Evolutionary conservation across 2,888 invertebrate genomes (phyloP).

Genomic region (Lasioglossum malachurum): DNA sequence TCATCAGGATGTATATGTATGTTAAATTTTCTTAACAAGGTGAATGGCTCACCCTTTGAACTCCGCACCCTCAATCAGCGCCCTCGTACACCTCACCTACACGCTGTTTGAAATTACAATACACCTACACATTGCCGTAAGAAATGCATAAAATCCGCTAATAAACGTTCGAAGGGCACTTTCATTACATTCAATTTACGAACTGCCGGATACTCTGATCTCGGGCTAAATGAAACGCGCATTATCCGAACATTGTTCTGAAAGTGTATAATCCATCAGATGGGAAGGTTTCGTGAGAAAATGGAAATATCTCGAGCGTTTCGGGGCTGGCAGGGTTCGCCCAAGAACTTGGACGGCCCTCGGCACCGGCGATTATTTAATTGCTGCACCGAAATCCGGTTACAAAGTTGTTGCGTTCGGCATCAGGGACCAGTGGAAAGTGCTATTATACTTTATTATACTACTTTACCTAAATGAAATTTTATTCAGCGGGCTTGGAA

Average conservation of each 20-base stretch:
- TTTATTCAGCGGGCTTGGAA: background rate
- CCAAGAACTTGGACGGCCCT: background rate
- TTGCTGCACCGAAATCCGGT: background rate
- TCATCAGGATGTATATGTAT: background rate
- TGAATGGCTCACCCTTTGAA: background rate
- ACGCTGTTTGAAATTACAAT: no score
- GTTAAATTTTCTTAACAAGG: background rate
- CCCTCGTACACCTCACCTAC: background rate
- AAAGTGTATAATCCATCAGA: background rate
- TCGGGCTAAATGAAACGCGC: background rate
- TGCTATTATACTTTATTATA: no score
- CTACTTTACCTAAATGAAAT: constrained; percentile 6
- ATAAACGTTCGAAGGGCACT: background rate
- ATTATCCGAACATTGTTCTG: background rate
- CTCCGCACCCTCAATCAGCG: background rate
- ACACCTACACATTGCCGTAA: no score
- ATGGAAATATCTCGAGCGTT: background rate
- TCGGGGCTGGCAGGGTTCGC: background rate
- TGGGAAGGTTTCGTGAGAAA: background rate
- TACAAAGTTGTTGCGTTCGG: background rate
- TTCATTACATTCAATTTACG: background rate
- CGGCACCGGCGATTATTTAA: background rate
- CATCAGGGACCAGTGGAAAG: background rate
- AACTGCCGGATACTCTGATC: background rate
- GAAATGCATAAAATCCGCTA: background rate